phyloP scores from a whole-genome alignment of 2,113 vertebrate species.

The Pica pica region DNA sequence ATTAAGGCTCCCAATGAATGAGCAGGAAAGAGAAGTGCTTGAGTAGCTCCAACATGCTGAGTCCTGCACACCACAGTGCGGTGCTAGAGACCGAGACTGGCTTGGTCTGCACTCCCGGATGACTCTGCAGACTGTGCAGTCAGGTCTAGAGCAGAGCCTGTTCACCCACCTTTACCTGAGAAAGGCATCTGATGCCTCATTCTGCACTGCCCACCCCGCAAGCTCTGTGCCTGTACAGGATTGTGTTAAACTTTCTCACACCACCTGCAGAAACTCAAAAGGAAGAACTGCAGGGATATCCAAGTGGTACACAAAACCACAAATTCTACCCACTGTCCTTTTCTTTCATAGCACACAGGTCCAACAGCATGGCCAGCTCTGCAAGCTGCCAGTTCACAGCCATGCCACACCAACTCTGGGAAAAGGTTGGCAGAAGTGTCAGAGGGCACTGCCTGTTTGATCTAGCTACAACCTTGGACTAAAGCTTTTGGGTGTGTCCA shows the following conservation, averaged over 20 bases:
- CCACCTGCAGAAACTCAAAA: background rate
- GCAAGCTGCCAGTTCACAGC: background rate
- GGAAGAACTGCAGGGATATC: background rate
- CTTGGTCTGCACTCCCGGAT: background rate
- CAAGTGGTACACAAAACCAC: accelerated
- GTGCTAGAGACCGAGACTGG: background rate
- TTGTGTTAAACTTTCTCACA: background rate
- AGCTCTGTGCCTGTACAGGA: accelerated
- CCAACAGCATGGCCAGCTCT: background rate
- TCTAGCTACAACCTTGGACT: background rate
- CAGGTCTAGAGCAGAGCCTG: background rate
- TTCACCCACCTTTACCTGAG: background rate
- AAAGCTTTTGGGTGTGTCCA: background rate
- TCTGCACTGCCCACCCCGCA: accelerated
- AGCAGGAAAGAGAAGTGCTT: background rate
- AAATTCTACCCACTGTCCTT: background rate
- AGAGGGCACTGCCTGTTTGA: background rate
- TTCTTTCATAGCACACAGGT: background rate
- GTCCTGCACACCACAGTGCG: background rate
- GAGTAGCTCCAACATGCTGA: accelerated
- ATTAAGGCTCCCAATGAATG: background rate
- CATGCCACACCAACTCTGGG: background rate
- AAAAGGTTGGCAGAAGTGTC: accelerated
- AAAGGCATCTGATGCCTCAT: accelerated
- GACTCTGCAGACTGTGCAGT: background rate